Percentiles rank a stretch among this genome's conserved stretches.
These are phyloP conservation scores for Zaprionus lachaisei DNA, from an alignment of 1,140 invertebrate species.

Conservation along the genomic window DNA sequence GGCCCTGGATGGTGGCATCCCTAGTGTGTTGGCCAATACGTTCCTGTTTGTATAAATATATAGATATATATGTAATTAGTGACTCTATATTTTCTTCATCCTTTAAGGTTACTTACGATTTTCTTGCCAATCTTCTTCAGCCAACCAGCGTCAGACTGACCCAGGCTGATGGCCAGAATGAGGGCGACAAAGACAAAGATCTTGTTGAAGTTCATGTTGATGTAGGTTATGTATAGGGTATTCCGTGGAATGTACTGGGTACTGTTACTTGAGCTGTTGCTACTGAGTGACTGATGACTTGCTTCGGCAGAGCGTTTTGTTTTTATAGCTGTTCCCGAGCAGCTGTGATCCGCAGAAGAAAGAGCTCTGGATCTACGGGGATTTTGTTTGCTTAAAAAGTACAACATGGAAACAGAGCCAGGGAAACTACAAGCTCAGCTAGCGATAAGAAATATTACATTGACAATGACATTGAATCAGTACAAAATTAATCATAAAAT, in stretches of 20 bases:
- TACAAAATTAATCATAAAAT: not conserved
- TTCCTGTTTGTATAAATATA: slow-evolving; percentile 43
- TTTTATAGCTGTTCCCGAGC: not conserved
- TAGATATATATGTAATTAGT: not conserved
- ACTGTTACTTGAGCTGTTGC: not conserved
- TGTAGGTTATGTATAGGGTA: not conserved
- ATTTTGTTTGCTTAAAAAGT: not conserved
- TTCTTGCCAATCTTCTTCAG: slow-evolving; percentile 74
- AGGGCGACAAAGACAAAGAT: slow-evolving; percentile 65
- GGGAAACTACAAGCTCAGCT: not conserved
- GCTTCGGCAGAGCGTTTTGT: not conserved
- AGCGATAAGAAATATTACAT: not conserved
- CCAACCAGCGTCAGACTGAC: slow-evolving; percentile 71
- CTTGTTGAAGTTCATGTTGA: slow-evolving; percentile 72
- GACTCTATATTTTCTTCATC: no score
- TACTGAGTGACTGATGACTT: not conserved
- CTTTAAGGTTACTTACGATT: slow-evolving; percentile 62
- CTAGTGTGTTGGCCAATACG: slow-evolving; percentile 68
- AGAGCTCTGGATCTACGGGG: not conserved
- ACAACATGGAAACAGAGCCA: not conserved
- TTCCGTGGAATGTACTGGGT: not conserved
- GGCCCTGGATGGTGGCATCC: slow-evolving; percentile 69
- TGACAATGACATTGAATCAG: not conserved
- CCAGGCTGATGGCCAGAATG: slow-evolving; percentile 62
- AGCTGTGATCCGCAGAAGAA: not conserved